Base-by-base conservation (phyloP, 1,140 invertebrate genomes). In the Myzus persicae region DNA sequence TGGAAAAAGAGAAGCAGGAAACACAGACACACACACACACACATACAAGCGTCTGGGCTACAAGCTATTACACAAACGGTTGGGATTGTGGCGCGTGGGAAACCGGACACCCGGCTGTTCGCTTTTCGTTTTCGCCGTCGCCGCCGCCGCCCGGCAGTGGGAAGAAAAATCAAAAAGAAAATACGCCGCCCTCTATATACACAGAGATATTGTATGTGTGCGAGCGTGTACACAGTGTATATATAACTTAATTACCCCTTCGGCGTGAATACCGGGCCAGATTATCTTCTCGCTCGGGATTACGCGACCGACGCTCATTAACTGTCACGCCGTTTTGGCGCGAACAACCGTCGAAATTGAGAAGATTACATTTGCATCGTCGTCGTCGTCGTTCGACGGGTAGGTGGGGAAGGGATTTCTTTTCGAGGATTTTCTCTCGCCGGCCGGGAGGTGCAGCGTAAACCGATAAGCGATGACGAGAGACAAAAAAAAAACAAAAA, bases 41-140 rank as follows among this genome's bases (percentile, higher is more conserved):
- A 67, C 31, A 67, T 36, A 76, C 18, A 40, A 26, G 26, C 42
- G 67, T 40, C 76, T 48, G 38, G n/a, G 76, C 91, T 85, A 93
- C 91, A 85, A 93, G 91, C 91, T 93, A 93, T 93, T 93, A 93
- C 91, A 85, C 91, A 85, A 93, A 93, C 91, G 91, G 91, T 93
- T 93, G 91, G 91, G 91, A 93, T 93, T 93, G 91, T 93, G 81
- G 91, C 81, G 76, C 91, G 91, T 93, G 91, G 81, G 91, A 93
- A 93, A 84, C 26, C 46, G 36, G 81, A 84, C 91, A 93, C 46
- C 91, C 91, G 91, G 76, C 81, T 82, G 67, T 93, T 93, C 91
- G 91, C 91, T 93, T 93, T 93, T 93, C 81, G 91, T 93, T 85
- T 93, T 82, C 91, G 67, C 44, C 42, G n/a, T 9, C 31, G n/a